Base-by-base conservation (phyloP, 1,140 invertebrate species). In the Macrosteles quadrilineatus region DNA sequence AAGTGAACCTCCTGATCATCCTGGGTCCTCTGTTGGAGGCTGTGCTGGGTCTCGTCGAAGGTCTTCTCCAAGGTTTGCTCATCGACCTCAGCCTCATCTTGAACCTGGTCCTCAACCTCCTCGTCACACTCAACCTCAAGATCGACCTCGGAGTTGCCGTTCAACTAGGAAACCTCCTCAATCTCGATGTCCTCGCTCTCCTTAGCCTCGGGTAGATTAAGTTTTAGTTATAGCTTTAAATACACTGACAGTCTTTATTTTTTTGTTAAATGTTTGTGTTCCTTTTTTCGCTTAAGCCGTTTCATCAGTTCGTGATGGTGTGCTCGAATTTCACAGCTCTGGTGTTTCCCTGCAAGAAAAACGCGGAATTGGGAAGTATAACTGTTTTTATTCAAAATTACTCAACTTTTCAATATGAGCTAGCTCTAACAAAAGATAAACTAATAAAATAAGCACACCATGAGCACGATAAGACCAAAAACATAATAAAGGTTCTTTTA, bases 121-220 rank as follows among this genome's bases (percentile, higher is more conserved):
- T 59, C 4, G 25, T 6, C 55, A 27, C 55, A 4, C 55, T 59
- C 25, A 29, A 29, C 25, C 55, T 59, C 55, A n/a, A 59, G 9
- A 11, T 59, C 23, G 55, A 59, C 25, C 27, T 59, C 9, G 55
- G 21, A 19, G 55, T 59, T 6, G 55, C 55, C 11, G 14, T 29
- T n/a, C 55, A 30, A 9, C 55, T 59, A 14, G 55, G 55, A 14
- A 59, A 59, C n/a, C 55, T 59, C 25, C 55, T 59, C 25, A 29
- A 29, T 11, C 11, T 59, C 2, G 25, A 59, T 23, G 55, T 59
- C 23, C 55, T 59, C 25, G 55, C 55, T 59, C 55, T 59, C 4
- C 21, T 59, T 59, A 25, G 27, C 27, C 55, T 59, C 55, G 47
- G 47, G 17, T 59, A 59, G 55, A 27, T 21, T 11, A 30, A 59